These are phyloP conservation scores for Lasius platythorax DNA, from an alignment of 2,888 invertebrate species.

Conservation along the genomic window DNA sequence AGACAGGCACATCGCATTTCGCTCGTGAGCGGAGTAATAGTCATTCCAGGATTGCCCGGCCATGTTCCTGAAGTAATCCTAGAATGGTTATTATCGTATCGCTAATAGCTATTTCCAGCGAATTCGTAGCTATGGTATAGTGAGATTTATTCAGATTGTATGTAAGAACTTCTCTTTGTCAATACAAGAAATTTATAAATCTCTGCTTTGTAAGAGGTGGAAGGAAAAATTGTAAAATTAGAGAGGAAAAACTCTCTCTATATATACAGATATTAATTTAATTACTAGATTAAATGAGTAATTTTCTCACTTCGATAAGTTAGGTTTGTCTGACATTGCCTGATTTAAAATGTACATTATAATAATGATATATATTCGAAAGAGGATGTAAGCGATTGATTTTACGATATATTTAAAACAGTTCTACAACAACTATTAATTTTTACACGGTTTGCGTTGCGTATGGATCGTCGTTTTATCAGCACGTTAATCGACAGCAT, in stretches of 20 bases:
- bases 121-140: not conserved
- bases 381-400: not conserved
- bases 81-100: constrained; percentile 30
- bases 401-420: not conserved
- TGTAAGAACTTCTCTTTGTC: not conserved
- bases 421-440: constrained; percentile 6
- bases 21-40: not conserved
- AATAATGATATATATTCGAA: not conserved
- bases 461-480: constrained; percentile 59
- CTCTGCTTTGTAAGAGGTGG: not conserved
- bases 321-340: not conserved
- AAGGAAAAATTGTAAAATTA: not conserved
- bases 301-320: not conserved
- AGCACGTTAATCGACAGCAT: constrained; percentile 66
- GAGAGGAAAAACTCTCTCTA: not conserved
- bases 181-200: not conserved
- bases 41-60: constrained; percentile 12
- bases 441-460: not conserved
- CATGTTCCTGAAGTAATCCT: not conserved
- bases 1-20: constrained; percentile 39
- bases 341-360: not conserved
- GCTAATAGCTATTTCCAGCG: constrained; percentile 9
- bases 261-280: not conserved
- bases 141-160: not conserved
- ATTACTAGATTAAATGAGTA: not conserved